Evolutionary conservation across 1,140 invertebrate species (phyloP).

Genomic region (Liolophura sinensis): DNA sequence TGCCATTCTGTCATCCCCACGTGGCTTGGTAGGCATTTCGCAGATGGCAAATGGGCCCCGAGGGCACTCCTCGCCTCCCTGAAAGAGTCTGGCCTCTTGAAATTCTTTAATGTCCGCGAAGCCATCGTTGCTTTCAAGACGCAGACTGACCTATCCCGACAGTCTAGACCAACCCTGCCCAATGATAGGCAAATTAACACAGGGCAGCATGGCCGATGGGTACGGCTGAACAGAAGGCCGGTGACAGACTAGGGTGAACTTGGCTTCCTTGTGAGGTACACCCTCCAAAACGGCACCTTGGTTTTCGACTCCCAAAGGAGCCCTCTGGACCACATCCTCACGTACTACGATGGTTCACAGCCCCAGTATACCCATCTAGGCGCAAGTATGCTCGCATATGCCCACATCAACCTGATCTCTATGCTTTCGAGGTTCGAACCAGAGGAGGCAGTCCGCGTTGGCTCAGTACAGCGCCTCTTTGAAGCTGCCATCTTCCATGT

Average conservation of each 20-base stretch:
- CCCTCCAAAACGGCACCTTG: slow-evolving; percentile 6
- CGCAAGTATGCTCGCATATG: slow-evolving; percentile 15
- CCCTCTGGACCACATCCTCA: slow-evolving; percentile 13
- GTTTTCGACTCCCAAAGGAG: slow-evolving; percentile 14
- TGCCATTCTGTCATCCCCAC: no score
- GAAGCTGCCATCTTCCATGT: no score
- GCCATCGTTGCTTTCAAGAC: no score
- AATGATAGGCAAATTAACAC: slow-evolving; percentile 23
- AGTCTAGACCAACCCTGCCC: slow-evolving; percentile 10
- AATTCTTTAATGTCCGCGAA: no score
- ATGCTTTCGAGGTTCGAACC: slow-evolving; percentile 12
- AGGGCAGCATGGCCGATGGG: slow-evolving; percentile 12
- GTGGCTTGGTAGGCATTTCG: no score
- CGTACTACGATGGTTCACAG: slow-evolving; percentile 12
- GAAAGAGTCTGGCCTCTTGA: no score
- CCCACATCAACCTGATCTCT: slow-evolving; percentile 15
- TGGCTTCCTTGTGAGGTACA: slow-evolving; percentile 12
- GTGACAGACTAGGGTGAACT: slow-evolving; percentile 17
- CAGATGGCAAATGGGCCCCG: no score
- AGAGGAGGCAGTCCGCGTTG: slow-evolving; percentile 10
- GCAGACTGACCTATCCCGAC: slow-evolving; percentile 12
- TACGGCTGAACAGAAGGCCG: slow-evolving; percentile 3
- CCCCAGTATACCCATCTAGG: slow-evolving; percentile 10
- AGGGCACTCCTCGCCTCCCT: no score
- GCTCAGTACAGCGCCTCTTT: slow-evolving; percentile 5